A percentile compares a stretch with the other conserved stretches of the same genome.
These are phyloP conservation scores for Hybos culiciformis DNA, from an alignment of 2,888 invertebrate genomes.

Conservation along the genomic window DNA sequence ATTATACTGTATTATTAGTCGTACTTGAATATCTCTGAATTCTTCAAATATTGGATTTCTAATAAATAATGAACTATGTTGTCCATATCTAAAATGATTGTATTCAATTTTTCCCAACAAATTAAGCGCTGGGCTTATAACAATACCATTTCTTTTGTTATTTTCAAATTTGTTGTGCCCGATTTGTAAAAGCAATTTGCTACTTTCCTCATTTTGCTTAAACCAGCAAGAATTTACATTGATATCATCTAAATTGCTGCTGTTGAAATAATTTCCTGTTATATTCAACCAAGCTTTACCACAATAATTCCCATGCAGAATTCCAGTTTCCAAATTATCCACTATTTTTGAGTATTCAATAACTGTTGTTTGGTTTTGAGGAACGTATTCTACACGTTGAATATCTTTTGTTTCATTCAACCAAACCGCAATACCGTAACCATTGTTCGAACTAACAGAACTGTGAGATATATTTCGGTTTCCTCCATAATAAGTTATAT, in stretches of 20 bases:
- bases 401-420: slow-evolving; percentile 62
- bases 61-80: slow-evolving; percentile 70
- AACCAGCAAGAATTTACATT: slow-evolving; percentile 76
- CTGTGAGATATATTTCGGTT: slow-evolving; percentile 81
- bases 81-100: slow-evolving; percentile 75
- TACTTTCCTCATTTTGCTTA: slow-evolving; percentile 24
- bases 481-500: slow-evolving; percentile 91
- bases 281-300: slow-evolving; percentile 73
- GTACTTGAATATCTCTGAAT: slow-evolving; percentile 59
- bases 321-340: slow-evolving; percentile 75
- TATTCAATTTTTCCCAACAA: slow-evolving; percentile 65
- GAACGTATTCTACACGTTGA: slow-evolving; percentile 52
- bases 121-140: slow-evolving; percentile 71
- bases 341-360: slow-evolving; percentile 77
- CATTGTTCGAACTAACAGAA: slow-evolving; percentile 71
- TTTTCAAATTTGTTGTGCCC: slow-evolving; percentile 74
- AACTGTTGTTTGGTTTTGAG: slow-evolving; percentile 72
- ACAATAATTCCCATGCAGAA: slow-evolving; percentile 89
- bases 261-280: slow-evolving; percentile 80
- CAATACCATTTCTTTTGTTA: slow-evolving; percentile 60
- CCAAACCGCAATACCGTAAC: slow-evolving; percentile 83
- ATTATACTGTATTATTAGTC: slow-evolving; percentile 67
- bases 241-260: slow-evolving; percentile 62
- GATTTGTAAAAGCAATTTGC: slow-evolving; percentile 53
- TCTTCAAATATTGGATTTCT: slow-evolving; percentile 69